These are phyloP conservation scores for Alligator sinensis DNA, from an alignment of 2,113 vertebrate genomes.

Conservation along the genomic window DNA sequence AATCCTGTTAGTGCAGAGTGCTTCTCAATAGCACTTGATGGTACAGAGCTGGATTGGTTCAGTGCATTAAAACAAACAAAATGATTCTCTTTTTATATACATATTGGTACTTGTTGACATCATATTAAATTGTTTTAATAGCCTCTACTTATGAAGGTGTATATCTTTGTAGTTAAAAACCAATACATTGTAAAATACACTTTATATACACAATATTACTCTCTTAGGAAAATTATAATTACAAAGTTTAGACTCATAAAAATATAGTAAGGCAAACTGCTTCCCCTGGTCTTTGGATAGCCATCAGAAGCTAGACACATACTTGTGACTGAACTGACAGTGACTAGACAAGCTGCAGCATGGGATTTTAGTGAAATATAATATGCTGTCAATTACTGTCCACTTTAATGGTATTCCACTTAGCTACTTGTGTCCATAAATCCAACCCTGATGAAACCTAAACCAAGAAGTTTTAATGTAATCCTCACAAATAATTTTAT, in stretches of 20 bases:
- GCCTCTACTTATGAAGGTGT: slow-evolving; percentile 70
- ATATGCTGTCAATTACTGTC: slow-evolving; percentile 1
- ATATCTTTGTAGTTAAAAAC: slow-evolving; percentile 75
- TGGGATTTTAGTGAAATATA: background rate
- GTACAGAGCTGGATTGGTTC: slow-evolving; percentile 41
- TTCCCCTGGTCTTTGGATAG: slow-evolving; percentile 53
- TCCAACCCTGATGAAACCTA: slow-evolving; percentile 36
- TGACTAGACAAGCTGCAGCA: fast-evolving
- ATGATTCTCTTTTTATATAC: slow-evolving; percentile 70
- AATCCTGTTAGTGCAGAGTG: slow-evolving; percentile 69
- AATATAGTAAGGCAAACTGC: slow-evolving; percentile 20
- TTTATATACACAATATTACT: slow-evolving; percentile 65
- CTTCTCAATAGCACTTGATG: slow-evolving; percentile 67
- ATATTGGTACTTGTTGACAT: slow-evolving; percentile 64
- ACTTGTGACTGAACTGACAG: slow-evolving; percentile 20
- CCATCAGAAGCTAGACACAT: slow-evolving; percentile 9
- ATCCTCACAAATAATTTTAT: slow-evolving; percentile 54
- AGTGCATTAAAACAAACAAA: slow-evolving; percentile 67
- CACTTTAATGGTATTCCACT: slow-evolving; percentile 43
- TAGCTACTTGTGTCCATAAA: slow-evolving; percentile 41
- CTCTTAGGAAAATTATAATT: slow-evolving; percentile 70
- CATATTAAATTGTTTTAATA: slow-evolving; percentile 78
- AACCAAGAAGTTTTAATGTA: background rate
- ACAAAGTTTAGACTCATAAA: slow-evolving; percentile 57
- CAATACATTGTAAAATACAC: slow-evolving; percentile 61